Evolutionary conservation across 2,113 vertebrate genomes (phyloP), one percentile per base, ranked within the genome.

Genomic region (Lepisosteus oculatus): DNA sequence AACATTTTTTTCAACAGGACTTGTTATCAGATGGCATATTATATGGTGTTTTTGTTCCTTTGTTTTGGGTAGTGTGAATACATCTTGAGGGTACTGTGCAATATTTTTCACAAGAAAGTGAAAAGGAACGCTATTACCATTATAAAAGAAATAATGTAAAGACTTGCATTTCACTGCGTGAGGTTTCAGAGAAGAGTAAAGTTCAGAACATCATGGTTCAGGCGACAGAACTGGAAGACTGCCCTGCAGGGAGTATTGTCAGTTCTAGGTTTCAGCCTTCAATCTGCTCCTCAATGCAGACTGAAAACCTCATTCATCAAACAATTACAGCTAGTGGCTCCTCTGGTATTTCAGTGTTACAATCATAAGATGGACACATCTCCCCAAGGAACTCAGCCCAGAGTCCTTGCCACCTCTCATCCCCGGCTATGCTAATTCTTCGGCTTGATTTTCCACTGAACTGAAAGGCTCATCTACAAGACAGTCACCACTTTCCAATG

Each of bases 221-320:
- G 8, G 62, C 17, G 29, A 3, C 62, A 42, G n/a, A 43, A 62
- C 61, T 62, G 13, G 14, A 29, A 15, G 8, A 43, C 29, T 42
- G 62, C 62, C 8, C 11, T 42, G 62, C 62, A 65, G 17, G 3
- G 15, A 44, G 55, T 11, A 41, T 55, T 47, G 71, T 67, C 71
- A 67, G 43, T 29, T 3, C 59, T 4, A 29, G 13, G 56, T 67
- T 55, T 56, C 45, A 67, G 43, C 64, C 65, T 54, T 67, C 71
- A 72, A 29, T 61, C 71, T 51, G 67, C 76, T 72, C 57, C 77
- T 72, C 54, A 59, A 14, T 76, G 67, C 70, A 70, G 80, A 70
- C 69, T 67, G 78, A 83, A 89, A 87, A 81, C 78, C 81, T 87
- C 90, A 86, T 92, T 92, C 90, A 90, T 92, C 90, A 91, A 82